These are phyloP conservation scores for Dysdera silvatica DNA, from an alignment of 1,140 invertebrate species.

Conservation along the genomic window DNA sequence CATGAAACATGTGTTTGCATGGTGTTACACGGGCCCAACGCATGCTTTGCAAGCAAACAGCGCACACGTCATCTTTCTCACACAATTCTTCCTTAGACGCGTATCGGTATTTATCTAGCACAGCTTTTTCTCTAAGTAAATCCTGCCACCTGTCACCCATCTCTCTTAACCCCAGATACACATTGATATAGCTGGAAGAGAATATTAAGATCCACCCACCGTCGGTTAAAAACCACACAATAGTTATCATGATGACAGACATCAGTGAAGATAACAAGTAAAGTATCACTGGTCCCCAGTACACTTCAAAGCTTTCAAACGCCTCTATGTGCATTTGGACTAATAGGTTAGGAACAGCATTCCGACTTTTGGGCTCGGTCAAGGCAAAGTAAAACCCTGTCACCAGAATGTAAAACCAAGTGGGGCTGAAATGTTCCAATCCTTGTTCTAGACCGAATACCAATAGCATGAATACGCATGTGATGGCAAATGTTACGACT, in stretches of 20 bases:
- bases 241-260: conserved; percentile 34
- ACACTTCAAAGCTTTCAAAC: conserved; percentile 57
- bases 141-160: conserved; percentile 49
- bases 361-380: conserved; percentile 57
- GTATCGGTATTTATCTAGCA: conserved; percentile 55
- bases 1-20: conserved; percentile 67
- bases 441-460: conserved; percentile 66
- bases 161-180: conserved; percentile 58
- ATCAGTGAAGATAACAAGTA: conserved; percentile 50
- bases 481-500: conserved; percentile 68
- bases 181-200: conserved; percentile 56
- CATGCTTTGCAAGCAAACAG: conserved; percentile 62
- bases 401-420: conserved; percentile 53
- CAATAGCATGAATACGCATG: conserved; percentile 64
- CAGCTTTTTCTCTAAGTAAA: conserved; percentile 52
- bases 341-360: conserved; percentile 53
- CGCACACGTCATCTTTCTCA: conserved; percentile 63
- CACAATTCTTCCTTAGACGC: conserved; percentile 58
- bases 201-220: conserved; percentile 45
- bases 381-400: conserved; percentile 62
- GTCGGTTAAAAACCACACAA: conserved; percentile 26
- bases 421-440: conserved; percentile 62
- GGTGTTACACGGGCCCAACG: conserved; percentile 58
- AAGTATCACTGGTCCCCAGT: conserved; percentile 58
- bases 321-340: conserved; percentile 52